phyloP scores from a whole-genome alignment of 30 jellyfish, hydroid and myxozoan genomes.

The Turritopsis rubra region DNA sequence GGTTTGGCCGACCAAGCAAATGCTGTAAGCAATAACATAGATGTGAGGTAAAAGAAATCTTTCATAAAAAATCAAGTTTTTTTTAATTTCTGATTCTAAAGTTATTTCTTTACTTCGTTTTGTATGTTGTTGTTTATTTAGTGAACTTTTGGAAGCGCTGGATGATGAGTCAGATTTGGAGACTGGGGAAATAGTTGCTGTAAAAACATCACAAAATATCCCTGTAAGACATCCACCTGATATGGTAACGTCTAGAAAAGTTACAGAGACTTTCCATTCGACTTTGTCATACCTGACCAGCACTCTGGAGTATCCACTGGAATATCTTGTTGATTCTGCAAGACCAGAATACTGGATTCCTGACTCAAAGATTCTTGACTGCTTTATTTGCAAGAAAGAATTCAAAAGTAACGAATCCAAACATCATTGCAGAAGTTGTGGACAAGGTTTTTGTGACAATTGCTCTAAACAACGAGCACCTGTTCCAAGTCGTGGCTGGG shows the following conservation, averaged over 20 bases:
- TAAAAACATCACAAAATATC: conserved; percentile 61
- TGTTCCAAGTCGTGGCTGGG: conserved; percentile 98
- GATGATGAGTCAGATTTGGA: conserved; percentile 91
- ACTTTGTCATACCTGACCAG: conserved; percentile 84
- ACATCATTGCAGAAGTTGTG: conserved; percentile 95
- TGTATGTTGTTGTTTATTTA: not conserved
- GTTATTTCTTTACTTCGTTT: not conserved
- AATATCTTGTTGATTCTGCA: conserved; percentile 80
- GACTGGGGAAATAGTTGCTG: conserved; percentile 89
- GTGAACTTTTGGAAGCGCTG: conserved; percentile 88
- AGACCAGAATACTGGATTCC: conserved; percentile 96
- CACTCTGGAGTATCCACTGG: conserved; percentile 88
- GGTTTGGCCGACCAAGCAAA: conserved; percentile 38
- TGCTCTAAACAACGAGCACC: conserved; percentile 82
- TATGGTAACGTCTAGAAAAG: conserved; percentile 68
- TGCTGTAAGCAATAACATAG: conserved; percentile 19
- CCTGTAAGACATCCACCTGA: conserved; percentile 88
- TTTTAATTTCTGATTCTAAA: not conserved
- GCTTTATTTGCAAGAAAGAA: conserved; percentile 43
- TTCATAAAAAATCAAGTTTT: not conserved
- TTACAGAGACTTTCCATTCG: conserved; percentile 87
- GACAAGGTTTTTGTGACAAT: conserved; percentile 81
- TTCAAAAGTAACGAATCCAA: conserved; percentile 66
- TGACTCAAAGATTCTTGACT: conserved; percentile 57
- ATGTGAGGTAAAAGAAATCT: conserved; percentile 30